Evolutionary conservation across 2,888 invertebrate genomes (phyloP).

Genomic region (Venustoraphidia nigricollis): DNA sequence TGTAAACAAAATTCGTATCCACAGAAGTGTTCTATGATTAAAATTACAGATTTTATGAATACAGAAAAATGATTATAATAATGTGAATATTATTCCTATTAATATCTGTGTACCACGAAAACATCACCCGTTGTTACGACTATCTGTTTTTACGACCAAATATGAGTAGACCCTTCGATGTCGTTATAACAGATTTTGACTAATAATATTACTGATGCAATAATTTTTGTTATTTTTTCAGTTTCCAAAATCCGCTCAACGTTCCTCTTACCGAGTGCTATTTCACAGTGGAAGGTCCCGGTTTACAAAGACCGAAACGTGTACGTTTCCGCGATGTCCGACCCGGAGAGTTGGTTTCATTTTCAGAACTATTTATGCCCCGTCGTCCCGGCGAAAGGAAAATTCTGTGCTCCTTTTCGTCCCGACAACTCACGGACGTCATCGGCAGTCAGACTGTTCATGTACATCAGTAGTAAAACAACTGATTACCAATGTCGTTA

Average conservation of each 20-base stretch:
- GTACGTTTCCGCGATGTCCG: slow-evolving; percentile 43
- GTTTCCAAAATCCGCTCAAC: slow-evolving; percentile 52
- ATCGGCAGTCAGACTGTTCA: slow-evolving; percentile 38
- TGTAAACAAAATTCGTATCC: too few species aligned
- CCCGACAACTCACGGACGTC: slow-evolving; percentile 47
- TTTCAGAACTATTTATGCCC: slow-evolving; percentile 42
- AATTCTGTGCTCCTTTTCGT: slow-evolving; percentile 49
- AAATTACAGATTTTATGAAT: too few species aligned
- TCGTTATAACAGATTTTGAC: too few species aligned
- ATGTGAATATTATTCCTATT: too few species aligned
- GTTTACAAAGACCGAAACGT: slow-evolving; percentile 43
- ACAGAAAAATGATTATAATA: too few species aligned
- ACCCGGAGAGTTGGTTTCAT: slow-evolving; percentile 43
- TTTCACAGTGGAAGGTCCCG: slow-evolving; percentile 55
- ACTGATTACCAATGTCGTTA: too few species aligned
- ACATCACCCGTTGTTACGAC: too few species aligned
- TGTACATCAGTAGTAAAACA: slow-evolving; percentile 20
- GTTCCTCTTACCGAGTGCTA: slow-evolving; percentile 46
- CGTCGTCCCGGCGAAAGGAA: slow-evolving; percentile 41
- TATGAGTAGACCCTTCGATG: too few species aligned
- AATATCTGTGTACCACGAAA: too few species aligned
- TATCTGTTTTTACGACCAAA: too few species aligned
- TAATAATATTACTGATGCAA: too few species aligned
- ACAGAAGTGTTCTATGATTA: too few species aligned
- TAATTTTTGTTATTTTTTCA: slow-evolving; percentile 13